A percentile compares a stretch with the other conserved stretches of the same genome.
Evolutionary conservation across 2,888 invertebrate genomes (phyloP).

Genomic region (Melinopterus prodromus): DNA sequence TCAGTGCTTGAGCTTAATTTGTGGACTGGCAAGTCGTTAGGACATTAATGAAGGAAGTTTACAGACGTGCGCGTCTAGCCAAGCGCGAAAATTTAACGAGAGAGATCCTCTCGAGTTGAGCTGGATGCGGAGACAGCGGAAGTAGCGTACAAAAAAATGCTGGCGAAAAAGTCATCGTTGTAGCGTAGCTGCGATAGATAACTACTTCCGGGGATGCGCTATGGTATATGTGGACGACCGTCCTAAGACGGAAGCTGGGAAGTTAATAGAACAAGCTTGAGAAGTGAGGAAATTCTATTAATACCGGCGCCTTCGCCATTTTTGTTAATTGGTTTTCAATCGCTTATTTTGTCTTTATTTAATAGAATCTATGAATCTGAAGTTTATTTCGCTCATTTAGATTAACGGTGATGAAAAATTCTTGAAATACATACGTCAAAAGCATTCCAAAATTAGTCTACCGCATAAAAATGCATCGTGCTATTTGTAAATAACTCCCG

Average conservation of each 20-base stretch:
- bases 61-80: slow-evolving; percentile 19
- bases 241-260: neutral
- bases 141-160: neutral
- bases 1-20: slow-evolving; percentile 24
- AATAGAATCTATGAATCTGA: no score
- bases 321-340: neutral
- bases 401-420: no score
- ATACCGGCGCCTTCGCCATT: neutral
- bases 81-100: slow-evolving; percentile 8
- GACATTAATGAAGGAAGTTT: slow-evolving; percentile 23
- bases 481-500: no score
- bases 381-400: no score
- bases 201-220: neutral
- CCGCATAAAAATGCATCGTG: no score
- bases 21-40: slow-evolving; percentile 23
- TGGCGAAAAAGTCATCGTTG: neutral
- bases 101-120: neutral
- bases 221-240: neutral
- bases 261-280: neutral
- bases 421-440: no score
- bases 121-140: neutral
- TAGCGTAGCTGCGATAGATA: neutral
- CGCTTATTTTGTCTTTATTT: neutral
- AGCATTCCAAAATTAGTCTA: no score
- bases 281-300: neutral